Conservation (phyloP, 2,113 vertebrate species). For the Eulacestoma nigropectus region DNA sequence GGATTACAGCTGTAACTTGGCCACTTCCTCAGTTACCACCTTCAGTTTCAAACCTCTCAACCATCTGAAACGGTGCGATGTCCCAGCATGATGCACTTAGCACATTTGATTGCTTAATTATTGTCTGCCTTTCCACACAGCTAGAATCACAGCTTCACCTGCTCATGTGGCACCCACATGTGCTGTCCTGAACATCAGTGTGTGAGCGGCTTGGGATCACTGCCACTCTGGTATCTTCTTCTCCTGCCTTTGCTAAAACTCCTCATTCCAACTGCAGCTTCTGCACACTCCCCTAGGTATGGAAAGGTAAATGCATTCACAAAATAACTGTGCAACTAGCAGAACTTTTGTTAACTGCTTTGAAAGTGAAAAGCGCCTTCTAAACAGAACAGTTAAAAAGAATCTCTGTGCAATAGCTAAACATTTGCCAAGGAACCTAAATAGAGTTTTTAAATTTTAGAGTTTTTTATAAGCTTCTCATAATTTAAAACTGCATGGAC, state of each 20-base stretch:
- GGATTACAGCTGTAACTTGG: background rate
- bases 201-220: background rate
- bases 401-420: background rate
- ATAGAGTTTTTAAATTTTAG: background rate
- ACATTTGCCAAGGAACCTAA: background rate
- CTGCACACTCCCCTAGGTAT: fast-evolving
- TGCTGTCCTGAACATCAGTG: background rate
- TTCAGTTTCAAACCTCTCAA: background rate
- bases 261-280: fast-evolving
- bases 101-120: conserved; percentile 48
- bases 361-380: background rate
- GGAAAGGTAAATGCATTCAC: background rate
- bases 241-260: background rate
- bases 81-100: conserved; percentile 43
- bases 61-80: background rate
- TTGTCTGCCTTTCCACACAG: conserved; percentile 6
- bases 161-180: conserved; percentile 56
- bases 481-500: background rate
- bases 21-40: background rate
- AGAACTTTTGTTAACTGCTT: background rate
- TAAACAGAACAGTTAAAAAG: background rate
- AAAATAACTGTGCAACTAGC: background rate
- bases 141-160: conserved; percentile 30
- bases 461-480: background rate
- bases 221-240: background rate